These are phyloP conservation scores for Lithobates pipiens DNA, from an alignment of 2,797 vertebrate genomes.

Conservation along the genomic window DNA sequence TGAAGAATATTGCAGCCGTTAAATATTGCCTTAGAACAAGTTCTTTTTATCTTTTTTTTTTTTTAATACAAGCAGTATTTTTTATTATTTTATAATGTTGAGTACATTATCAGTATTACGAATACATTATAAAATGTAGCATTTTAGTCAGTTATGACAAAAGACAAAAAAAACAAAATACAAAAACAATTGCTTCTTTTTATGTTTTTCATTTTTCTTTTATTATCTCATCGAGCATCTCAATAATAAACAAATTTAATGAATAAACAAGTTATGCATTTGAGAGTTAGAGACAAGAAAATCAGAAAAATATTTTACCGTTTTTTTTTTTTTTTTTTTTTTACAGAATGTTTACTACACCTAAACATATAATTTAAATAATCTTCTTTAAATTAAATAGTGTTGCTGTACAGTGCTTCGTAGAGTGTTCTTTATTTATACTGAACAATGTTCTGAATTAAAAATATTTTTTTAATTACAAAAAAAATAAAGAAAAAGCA, in stretches of 20 bases:
- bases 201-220: constrained; percentile 6
- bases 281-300: neutral
- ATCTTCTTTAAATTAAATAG: constrained; percentile 55
- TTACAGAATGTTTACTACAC: constrained; percentile 34
- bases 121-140: constrained; percentile 28
- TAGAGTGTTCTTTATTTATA: constrained; percentile 57
- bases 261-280: neutral
- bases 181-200: constrained; percentile 6
- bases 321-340: neutral
- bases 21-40: neutral
- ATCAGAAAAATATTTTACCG: neutral
- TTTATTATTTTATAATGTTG: neutral
- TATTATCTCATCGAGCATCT: constrained; percentile 34
- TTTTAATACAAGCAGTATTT: neutral
- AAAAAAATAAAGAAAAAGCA: constrained; percentile 11
- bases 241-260: constrained; percentile 18
- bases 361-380: constrained; percentile 50
- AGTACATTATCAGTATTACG: constrained; percentile 27
- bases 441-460: constrained; percentile 47
- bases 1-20: neutral
- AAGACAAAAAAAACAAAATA: neutral
- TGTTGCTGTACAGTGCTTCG: constrained; percentile 56
- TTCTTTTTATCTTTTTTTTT: neutral
- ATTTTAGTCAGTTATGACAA: constrained; percentile 19
- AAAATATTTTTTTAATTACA: constrained; percentile 58